A percentile compares a stretch with the other conserved stretches of the same genome.
Conservation (phyloP, 2,797 vertebrate genomes). For the Tokudaia muenninki region DNA sequence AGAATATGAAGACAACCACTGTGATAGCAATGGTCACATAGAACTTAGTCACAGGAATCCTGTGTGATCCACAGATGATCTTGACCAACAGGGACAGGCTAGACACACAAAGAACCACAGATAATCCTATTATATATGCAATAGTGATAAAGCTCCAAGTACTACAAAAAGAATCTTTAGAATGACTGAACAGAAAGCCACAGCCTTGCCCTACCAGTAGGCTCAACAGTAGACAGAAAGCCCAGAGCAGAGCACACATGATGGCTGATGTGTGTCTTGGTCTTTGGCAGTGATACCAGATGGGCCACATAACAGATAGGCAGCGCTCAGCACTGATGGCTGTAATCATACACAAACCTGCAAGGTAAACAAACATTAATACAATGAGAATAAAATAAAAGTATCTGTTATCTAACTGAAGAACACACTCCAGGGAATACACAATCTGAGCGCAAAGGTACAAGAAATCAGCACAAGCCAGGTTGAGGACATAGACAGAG, state of each 20-base stretch:
- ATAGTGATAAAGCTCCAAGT: accelerated
- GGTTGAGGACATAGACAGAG: conserved; percentile 61
- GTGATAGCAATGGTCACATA: not conserved
- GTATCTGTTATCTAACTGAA: accelerated
- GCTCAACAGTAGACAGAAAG: not conserved
- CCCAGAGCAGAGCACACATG: not conserved
- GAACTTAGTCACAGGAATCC: not conserved
- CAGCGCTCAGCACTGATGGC: not conserved
- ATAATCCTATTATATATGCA: not conserved
- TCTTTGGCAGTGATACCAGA: not conserved
- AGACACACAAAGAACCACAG: not conserved
- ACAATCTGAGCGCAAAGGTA: not conserved
- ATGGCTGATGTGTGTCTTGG: not conserved
- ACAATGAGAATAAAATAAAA: accelerated
- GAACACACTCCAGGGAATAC: accelerated
- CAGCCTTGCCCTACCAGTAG: accelerated
- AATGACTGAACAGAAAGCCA: accelerated
- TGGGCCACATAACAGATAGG: not conserved
- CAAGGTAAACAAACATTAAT: not conserved
- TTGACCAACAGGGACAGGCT: not conserved
- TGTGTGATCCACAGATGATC: not conserved
- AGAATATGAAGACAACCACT: conserved; percentile 57
- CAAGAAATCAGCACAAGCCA: conserved; percentile 19
- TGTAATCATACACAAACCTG: not conserved
- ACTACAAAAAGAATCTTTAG: accelerated